A percentile compares a stretch with the other conserved stretches of the same genome.
Evolutionary conservation across 2,888 invertebrate genomes (phyloP).

Genomic region (Tachina lurida): DNA sequence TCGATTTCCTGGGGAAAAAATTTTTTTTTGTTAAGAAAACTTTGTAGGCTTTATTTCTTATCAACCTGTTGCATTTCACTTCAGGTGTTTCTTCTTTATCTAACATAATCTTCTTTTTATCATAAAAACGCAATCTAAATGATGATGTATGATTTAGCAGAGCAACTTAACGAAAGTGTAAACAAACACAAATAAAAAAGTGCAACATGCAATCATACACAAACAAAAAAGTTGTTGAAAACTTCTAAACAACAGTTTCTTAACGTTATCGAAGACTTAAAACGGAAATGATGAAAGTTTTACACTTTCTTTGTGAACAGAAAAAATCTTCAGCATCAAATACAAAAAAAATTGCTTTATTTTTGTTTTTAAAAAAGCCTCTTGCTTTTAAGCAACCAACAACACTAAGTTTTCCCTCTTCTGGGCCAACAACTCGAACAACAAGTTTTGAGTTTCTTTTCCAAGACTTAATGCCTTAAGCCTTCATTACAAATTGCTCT

Average conservation of each 20-base stretch:
- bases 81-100: constrained; percentile 17
- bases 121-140: constrained; percentile 59
- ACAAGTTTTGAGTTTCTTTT: constrained; percentile 48
- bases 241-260: constrained; percentile 40
- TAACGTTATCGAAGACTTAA: constrained; percentile 50
- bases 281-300: constrained; percentile 72
- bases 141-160: constrained; percentile 54
- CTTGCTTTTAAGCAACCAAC: neutral
- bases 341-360: neutral
- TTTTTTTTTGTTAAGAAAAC: neutral
- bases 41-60: constrained; percentile 16
- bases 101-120: constrained; percentile 28
- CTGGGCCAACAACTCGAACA: constrained; percentile 14
- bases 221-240: constrained; percentile 20
- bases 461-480: neutral
- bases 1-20: no score
- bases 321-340: neutral
- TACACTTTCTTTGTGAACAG: constrained; percentile 66
- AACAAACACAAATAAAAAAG: constrained; percentile 19
- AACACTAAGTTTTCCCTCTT: constrained; percentile 27
- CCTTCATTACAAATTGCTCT: constrained; percentile 47
- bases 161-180: constrained; percentile 65
- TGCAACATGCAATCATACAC: constrained; percentile 8
- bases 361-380: neutral
- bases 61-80: constrained; percentile 13